Evolutionary conservation across 2,113 vertebrate genomes (phyloP), one percentile per base, ranked within the genome.

Genomic region (Pygoscelis antarcticus): DNA sequence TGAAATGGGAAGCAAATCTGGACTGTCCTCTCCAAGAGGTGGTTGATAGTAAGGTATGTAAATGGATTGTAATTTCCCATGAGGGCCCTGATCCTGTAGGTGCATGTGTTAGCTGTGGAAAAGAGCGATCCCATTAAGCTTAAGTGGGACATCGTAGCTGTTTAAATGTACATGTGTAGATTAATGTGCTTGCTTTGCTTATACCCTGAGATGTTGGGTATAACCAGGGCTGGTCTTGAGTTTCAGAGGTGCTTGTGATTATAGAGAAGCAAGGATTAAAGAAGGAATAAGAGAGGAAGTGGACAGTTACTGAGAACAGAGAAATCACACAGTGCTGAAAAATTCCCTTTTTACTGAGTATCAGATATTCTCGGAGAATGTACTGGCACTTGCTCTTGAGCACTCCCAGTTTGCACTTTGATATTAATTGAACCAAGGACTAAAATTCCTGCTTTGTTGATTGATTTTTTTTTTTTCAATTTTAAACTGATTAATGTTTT

Each of bases 401-500:
- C 71, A 81, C 66, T 92, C n/a, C 62, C 61, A 69, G 69, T 72
- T 96, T 96, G 88, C 30, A 46, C 83, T 93, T 95, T 82, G 79
- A 47, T 97, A 94, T 70, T 93, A 93, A 78, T 90, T 95, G 94
- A 83, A 83, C 23, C 40, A 87, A 97, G 69, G 70, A 81, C 89
- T 83, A 78, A 87, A 96, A 85, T 93, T 98, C 60, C 72, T 96
- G 52, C 95, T 96, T 97, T 96, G 76, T 96, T 95, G 97, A 98
- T 98, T 98, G 95, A 97, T 98, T 85, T 52, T 55, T 47, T 42
- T 38, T 44, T 49, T 71, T 65, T 96, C 83, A 95, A 97, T 97
- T 98, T 98, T 96, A 95, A 97, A 97, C 90, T 98, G 98, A 98
- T 98, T 97, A 98, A 98, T 98, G 98, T 98, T 98, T 98, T 98